Evolutionary conservation across 2,888 invertebrate species (phyloP).

Genomic region (Aphelenchoides bicaudatus): DNA sequence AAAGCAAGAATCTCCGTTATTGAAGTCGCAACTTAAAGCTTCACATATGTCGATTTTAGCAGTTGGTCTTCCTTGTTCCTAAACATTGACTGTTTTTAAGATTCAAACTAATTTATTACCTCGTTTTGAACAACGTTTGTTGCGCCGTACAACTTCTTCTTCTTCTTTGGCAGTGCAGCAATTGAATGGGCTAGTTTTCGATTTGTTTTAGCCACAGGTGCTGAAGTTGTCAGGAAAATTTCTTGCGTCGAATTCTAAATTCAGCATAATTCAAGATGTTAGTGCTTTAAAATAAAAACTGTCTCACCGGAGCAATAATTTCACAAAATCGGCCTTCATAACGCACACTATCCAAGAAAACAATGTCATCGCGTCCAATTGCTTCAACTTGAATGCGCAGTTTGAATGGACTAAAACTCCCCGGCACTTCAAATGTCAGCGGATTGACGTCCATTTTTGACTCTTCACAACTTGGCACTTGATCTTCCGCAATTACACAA

Average conservation of each 20-base stretch:
- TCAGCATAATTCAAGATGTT: no score
- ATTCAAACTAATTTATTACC: neutral
- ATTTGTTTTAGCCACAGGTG: no score
- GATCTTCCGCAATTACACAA: slow-evolving; percentile 33
- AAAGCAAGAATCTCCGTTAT: slow-evolving; percentile 48
- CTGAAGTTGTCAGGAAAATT: no score
- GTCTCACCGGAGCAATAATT: slow-evolving; percentile 20
- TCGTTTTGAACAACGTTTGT: slow-evolving; percentile 16
- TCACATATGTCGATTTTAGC: slow-evolving; percentile 36
- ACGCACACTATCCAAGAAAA: slow-evolving; percentile 47
- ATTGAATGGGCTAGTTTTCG: neutral
- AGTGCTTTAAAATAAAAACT: neutral
- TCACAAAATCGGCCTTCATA: slow-evolving; percentile 53
- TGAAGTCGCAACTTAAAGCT: slow-evolving; percentile 50
- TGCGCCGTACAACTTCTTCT: slow-evolving; percentile 12
- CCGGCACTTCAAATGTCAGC: slow-evolving; percentile 41
- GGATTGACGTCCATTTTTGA: slow-evolving; percentile 34
- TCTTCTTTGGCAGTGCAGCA: slow-evolving; percentile 15
- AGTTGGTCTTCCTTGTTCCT: slow-evolving; percentile 13
- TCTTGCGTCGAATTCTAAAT: no score
- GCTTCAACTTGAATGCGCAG: slow-evolving; percentile 45
- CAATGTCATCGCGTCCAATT: slow-evolving; percentile 37
- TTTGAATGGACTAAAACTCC: slow-evolving; percentile 37
- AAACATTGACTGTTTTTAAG: neutral
- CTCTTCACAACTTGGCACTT: slow-evolving; percentile 34